Evolutionary conservation across 2,113 vertebrate species (phyloP), one percentile per base, ranked within the genome.

Genomic region (Micronycteris hirsuta): DNA sequence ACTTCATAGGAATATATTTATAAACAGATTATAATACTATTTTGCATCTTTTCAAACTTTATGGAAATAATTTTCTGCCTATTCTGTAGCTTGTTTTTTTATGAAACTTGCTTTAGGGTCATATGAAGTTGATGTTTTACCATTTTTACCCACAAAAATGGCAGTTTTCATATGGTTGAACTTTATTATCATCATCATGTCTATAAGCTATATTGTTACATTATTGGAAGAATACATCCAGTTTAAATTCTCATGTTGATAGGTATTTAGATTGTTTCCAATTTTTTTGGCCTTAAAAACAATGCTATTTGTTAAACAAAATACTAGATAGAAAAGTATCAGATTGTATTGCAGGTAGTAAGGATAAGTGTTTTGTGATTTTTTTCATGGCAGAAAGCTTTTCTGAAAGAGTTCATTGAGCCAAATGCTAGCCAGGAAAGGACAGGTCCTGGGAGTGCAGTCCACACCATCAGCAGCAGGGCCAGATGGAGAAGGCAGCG

Each of bases 51-150:
- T 96, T 89, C 67, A 81, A 5, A 71, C 43, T 93, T 80, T 52
- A 38, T 89, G 41, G 89, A 65, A 89, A 63, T 24, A 52, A 1
- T 85, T 41, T 49, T 77, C 43, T 88, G 31, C 33, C 11, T 93
- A 38, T 76, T 89, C 52, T 52, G 31, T 84, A 92, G 73, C 22
- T 92, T 94, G 38, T 45, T 67, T 96, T 96, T 95, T 93, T 58
- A 52, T 63, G 52, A 88, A 84, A 56, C 54, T 33, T 20, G 33
- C 38, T 52, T 88, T 68, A 86, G 26, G 54, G 38, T 65, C 13
- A 56, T 58, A 20, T 63, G 84, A 61, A 93, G 85, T 67, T 86
- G 31, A 77, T 82, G 6, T 54, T 38, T 87, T 78, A 56, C 38
- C 49, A 10, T 47, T 88, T 95, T 92, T 70, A 89, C 36, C 49